Evolutionary conservation across 1,140 invertebrate species (phyloP), one percentile per base, ranked within the genome.

Genomic region (Brachystomella parvula): DNA sequence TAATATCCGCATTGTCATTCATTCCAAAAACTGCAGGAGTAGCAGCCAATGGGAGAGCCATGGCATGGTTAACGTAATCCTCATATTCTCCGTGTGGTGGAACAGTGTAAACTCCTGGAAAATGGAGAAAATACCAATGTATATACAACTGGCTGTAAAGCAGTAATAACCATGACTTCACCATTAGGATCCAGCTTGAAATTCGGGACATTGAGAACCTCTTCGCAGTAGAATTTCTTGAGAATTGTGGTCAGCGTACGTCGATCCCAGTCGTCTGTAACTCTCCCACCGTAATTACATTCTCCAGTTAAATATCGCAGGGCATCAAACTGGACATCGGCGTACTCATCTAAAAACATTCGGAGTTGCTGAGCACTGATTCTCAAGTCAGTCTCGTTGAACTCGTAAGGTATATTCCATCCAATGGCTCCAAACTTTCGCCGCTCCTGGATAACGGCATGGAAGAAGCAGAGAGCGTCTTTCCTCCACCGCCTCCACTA

Each of bases 341-440:
- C 82, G 74, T 89, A 90, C 68, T 94, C 87, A 75, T 95, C 89
- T 24, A 94, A 83, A 78, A 94, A 95, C 79, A 93, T 90, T 68
- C 87, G 84, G 1, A 97, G 79, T 76, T 97, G 94, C 60, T 76
- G 74, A 3, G 66, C 69, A 53, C 66, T 86, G 63, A 97, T 96
- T 61, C 88, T 82, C 3, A 97, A 80, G 80, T 97, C 94, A 0
- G 92, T 94, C 76, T 96, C 93, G 76, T 96, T 96, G 77, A 96
- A 98, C 76, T 95, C 92, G 74, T 97, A 98, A 0, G 87, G 85
- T 58, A 90, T 94, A 76, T 97, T 98, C 94, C 94, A 94, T 0
- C 94, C 94, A 44, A 96, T 83, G 0, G 94, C 87, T 0, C 94
- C 94, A 76, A 95, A 98, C 76, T 93, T 91, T 17, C 89, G 77